A percentile compares a stretch with the other conserved stretches of the same genome.
These are phyloP conservation scores for Oreochromis grahami DNA, from an alignment of 2,797 vertebrate species.

Conservation along the genomic window DNA sequence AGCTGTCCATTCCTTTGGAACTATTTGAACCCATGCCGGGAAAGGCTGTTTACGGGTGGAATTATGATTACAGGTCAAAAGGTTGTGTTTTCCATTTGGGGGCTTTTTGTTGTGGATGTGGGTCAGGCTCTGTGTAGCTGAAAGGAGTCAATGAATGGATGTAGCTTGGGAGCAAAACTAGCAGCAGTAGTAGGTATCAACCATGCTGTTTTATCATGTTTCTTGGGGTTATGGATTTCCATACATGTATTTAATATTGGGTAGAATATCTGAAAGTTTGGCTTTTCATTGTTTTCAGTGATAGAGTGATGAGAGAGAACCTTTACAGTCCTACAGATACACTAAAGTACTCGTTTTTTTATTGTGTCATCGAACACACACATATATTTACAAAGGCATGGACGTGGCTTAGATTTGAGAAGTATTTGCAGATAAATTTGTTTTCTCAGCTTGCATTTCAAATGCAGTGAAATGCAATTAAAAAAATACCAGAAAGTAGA, in stretches of 20 bases:
- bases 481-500: neutral
- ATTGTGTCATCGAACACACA: neutral
- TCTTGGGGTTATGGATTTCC: neutral
- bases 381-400: neutral
- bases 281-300: neutral
- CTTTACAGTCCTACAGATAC: neutral
- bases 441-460: neutral
- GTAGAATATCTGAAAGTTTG: neutral
- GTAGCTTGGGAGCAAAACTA: neutral
- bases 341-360: neutral
- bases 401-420: neutral
- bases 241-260: neutral
- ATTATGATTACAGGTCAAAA: slow-evolving; percentile 15
- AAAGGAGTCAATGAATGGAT: neutral
- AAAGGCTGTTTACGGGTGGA: neutral
- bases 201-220: neutral
- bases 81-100: neutral
- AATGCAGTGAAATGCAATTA: neutral
- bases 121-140: neutral
- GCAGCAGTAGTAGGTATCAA: neutral
- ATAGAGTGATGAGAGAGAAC: neutral
- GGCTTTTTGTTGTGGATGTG: neutral
- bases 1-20: slow-evolving; percentile 47
- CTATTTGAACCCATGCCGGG: neutral
- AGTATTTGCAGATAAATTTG: neutral